Conservation (phyloP, 2,888 invertebrate genomes). For the Eristalis tenax region DNA sequence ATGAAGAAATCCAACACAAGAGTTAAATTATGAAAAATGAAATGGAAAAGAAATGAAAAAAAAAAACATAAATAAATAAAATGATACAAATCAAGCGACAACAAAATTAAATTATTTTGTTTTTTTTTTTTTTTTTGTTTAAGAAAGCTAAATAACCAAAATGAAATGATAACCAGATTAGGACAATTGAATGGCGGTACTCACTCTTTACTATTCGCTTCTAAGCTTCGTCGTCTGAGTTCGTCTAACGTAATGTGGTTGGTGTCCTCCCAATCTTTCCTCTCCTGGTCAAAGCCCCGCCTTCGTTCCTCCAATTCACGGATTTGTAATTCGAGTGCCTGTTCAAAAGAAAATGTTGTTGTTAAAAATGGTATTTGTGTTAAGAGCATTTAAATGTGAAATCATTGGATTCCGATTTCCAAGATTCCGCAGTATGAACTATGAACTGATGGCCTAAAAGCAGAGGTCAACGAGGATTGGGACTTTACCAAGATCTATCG, state of each 20-base stretch:
- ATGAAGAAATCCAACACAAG: constrained; percentile 46
- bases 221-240: constrained; percentile 91
- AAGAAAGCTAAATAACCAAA: background rate
- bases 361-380: no score
- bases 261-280: constrained; percentile 93
- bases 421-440: no score
- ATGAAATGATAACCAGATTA: background rate
- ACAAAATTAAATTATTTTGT: constrained; percentile 38
- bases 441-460: no score
- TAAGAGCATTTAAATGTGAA: no score
- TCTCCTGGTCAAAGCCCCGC: constrained; percentile 92
- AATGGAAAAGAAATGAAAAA: constrained; percentile 53
- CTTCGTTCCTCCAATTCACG: constrained; percentile 95
- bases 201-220: constrained; percentile 94
- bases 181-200: constrained; percentile 77
- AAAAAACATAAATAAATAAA: constrained; percentile 35
- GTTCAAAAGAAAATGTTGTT: background rate
- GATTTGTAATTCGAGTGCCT: constrained; percentile 91
- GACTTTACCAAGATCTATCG: no score
- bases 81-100: constrained; percentile 48
- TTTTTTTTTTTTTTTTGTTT: constrained; percentile 1
- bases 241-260: constrained; percentile 95
- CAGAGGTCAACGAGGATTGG: no score
- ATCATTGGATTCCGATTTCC: no score
- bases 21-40: constrained; percentile 48